phyloP scores from a whole-genome alignment of 1,140 invertebrate species.

The Octopus bimaculoides region DNA sequence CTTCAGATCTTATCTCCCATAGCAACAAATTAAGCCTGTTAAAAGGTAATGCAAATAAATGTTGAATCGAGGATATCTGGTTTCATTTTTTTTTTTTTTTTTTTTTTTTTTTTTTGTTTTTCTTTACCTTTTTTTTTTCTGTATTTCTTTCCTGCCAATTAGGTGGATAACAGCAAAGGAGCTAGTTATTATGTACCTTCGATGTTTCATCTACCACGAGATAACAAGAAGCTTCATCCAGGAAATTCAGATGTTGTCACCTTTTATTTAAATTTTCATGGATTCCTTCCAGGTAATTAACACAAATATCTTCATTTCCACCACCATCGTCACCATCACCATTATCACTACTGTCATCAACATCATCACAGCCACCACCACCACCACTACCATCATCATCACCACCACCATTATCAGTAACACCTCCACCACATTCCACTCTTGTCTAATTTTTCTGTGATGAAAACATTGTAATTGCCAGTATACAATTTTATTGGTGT shows the following conservation, averaged over 20 bases:
- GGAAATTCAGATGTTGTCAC: constrained; percentile 35
- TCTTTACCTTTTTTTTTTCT: background rate
- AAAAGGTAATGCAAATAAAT: too few relatives aligned
- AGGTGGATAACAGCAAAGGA: background rate
- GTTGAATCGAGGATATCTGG: background rate
- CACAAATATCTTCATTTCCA: background rate
- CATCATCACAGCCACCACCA: too few relatives aligned
- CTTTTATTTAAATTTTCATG: constrained; percentile 51
- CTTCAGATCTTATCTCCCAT: too few relatives aligned
- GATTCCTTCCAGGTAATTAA: constrained; percentile 48
- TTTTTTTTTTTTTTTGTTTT: background rate
- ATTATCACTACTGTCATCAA: too few relatives aligned
- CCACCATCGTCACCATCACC: too few relatives aligned
- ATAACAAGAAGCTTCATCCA: constrained; percentile 33
- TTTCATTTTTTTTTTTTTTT: background rate
- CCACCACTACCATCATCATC: too few relatives aligned
- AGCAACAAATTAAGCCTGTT: too few relatives aligned
- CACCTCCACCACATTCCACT: too few relatives aligned
- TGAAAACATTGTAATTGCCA: too few relatives aligned
- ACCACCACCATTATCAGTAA: too few relatives aligned
- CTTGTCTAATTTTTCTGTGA: too few relatives aligned
- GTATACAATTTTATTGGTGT: too few relatives aligned
- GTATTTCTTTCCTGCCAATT: background rate
- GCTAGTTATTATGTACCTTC: constrained; percentile 44
- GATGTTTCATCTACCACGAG: constrained; percentile 25